These are phyloP conservation scores for Leptodactylus fallax DNA, from an alignment of 2,797 vertebrate genomes.

Conservation along the genomic window DNA sequence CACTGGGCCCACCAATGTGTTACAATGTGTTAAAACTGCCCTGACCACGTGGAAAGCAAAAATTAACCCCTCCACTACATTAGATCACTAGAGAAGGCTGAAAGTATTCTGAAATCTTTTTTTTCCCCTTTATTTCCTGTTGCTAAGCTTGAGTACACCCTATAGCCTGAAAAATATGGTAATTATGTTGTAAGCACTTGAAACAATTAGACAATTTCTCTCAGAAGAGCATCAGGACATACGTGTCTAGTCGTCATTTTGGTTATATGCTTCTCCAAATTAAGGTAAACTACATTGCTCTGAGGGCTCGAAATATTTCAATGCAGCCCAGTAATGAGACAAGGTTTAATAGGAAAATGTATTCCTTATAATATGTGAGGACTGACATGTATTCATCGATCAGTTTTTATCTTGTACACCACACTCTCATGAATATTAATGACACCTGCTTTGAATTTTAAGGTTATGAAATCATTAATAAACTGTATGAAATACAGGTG, in stretches of 20 bases:
- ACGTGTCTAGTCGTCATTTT: not conserved
- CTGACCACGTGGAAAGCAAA: not conserved
- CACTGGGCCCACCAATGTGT: too few species aligned
- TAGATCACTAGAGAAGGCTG: too few species aligned
- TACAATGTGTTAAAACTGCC: too few species aligned
- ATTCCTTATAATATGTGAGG: not conserved
- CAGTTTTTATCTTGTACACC: not conserved
- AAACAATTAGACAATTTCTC: too few species aligned
- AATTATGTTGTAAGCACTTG: too few species aligned
- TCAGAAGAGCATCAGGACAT: too few species aligned
- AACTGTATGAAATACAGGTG: not conserved
- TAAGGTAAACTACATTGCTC: not conserved
- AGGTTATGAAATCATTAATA: not conserved
- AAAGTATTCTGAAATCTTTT: too few species aligned
- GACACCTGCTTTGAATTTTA: not conserved
- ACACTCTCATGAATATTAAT: not conserved
- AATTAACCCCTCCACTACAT: not conserved
- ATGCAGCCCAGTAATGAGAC: not conserved
- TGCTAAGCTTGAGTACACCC: too few species aligned
- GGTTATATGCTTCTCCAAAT: not conserved
- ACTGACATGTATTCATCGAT: not conserved
- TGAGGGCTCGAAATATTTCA: not conserved
- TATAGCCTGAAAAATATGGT: too few species aligned
- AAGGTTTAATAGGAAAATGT: not conserved
- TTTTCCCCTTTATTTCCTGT: too few species aligned